Evolutionary conservation across 2,113 vertebrate genomes (phyloP), one percentile per base, ranked within the genome.

Genomic region (Pseudorasbora parva): DNA sequence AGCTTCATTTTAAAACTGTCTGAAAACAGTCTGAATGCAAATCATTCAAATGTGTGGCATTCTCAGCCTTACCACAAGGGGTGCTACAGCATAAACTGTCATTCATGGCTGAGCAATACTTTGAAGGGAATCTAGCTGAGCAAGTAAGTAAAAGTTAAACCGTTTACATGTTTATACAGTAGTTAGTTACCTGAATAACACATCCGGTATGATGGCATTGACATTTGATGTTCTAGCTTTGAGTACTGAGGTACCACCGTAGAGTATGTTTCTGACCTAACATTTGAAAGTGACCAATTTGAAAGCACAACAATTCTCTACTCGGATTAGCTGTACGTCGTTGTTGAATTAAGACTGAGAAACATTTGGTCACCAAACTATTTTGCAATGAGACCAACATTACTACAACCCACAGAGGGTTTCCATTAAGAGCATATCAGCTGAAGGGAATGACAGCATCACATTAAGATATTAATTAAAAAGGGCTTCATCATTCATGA

Each of bases 311-410:
- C 57, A 19, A 27, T 47, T 17, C 57, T 49, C 41, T 27, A 62
- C 25, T 79, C 59, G 33, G 57, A 79, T 79, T 64, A 60, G 43
- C 17, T 79, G 77, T 60, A 62, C 15, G 37, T 23, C 73, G 17
- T 78, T 78, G 75, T 23, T 27, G 57, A 56, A 37, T 59, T 77
- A 27, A 78, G 76, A 78, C 57, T 60, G 59, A 64, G 23, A 49
- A 79, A 47, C 23, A 62, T 57, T 64, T 62, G 41, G 77, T 47
- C 77, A 66, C 59, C 9, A 1, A 33, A 62, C 77, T 47, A 64
- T 79, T 79, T 64, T 27, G 59, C 41, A 79, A 45, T 79, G 23
- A 66, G 47, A 74, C 45, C 72, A 47, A 49, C 59, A 79, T 17
- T 45, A 30, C 43, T 74, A 49, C 43, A 73, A 73, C 71, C 71